Evolutionary conservation across 2,113 vertebrate species (phyloP).

Genomic region (Pygoscelis antarcticus): DNA sequence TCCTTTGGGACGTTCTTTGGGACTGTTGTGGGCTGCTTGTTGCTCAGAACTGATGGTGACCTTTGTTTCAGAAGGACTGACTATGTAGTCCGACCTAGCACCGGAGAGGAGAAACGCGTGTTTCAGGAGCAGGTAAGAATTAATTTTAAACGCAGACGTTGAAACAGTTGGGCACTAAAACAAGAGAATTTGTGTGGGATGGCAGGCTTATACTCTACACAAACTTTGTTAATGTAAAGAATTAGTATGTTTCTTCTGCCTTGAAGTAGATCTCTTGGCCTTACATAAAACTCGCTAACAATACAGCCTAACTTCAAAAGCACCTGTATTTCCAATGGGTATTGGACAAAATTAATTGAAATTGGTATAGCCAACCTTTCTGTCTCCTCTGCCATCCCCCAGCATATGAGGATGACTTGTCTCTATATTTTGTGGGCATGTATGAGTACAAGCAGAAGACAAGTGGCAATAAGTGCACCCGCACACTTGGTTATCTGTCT

Average conservation of each 20-base stretch:
- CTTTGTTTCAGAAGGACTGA: conserved; percentile 89
- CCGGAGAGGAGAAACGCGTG: conserved; percentile 92
- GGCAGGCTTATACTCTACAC: neutral
- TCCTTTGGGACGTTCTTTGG: neutral
- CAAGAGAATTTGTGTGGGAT: neutral
- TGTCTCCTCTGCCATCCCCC: neutral
- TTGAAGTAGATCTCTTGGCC: neutral
- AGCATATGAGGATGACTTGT: neutral
- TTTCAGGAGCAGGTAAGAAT: conserved; percentile 95
- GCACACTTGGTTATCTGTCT: neutral
- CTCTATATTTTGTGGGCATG: neutral
- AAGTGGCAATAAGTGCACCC: neutral
- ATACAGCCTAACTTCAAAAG: neutral
- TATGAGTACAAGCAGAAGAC: neutral
- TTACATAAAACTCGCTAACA: neutral
- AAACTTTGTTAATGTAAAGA: neutral
- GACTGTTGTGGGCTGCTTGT: neutral
- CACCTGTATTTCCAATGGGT: neutral
- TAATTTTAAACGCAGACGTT: neutral
- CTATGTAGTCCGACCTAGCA: conserved; percentile 96
- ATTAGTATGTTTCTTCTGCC: neutral
- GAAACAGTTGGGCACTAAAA: neutral
- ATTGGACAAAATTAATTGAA: neutral
- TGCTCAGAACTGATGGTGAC: neutral
- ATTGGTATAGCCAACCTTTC: neutral